These are phyloP conservation scores for Clarias batrachus DNA, from an alignment of 2,113 vertebrate species.

Conservation along the genomic window DNA sequence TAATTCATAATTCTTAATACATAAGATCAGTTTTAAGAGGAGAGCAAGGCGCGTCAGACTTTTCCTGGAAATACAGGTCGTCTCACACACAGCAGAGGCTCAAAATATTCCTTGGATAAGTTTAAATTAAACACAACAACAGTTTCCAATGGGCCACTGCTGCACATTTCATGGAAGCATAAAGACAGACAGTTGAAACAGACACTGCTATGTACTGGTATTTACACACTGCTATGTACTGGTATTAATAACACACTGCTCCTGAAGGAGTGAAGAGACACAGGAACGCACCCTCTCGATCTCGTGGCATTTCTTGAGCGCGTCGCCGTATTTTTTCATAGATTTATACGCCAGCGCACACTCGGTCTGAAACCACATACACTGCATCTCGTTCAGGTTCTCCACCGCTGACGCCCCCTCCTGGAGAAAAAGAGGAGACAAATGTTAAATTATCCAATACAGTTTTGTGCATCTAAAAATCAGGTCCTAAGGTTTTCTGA, in stretches of 20 bases:
- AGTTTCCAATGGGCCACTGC: neutral
- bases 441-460: neutral
- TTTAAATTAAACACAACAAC: neutral
- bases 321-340: slow-evolving; percentile 96
- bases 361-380: slow-evolving; percentile 99
- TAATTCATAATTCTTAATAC: no score
- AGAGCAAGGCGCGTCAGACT: neutral
- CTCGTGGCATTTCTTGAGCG: slow-evolving; percentile 98
- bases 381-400: slow-evolving; percentile 89
- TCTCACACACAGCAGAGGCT: neutral
- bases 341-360: slow-evolving; percentile 92
- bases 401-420: slow-evolving; percentile 80
- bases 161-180: neutral
- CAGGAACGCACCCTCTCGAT: slow-evolving; percentile 87
- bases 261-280: neutral
- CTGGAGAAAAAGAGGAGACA: slow-evolving; percentile 9
- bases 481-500: no score
- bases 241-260: neutral
- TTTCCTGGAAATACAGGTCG: neutral
- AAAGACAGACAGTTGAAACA: neutral
- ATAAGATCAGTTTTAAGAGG: neutral
- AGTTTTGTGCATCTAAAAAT: no score
- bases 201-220: neutral
- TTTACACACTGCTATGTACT: neutral
- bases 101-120: neutral